These are phyloP conservation scores for Drosophila santomea DNA, from an alignment of 1,140 invertebrate genomes.

Conservation along the genomic window DNA sequence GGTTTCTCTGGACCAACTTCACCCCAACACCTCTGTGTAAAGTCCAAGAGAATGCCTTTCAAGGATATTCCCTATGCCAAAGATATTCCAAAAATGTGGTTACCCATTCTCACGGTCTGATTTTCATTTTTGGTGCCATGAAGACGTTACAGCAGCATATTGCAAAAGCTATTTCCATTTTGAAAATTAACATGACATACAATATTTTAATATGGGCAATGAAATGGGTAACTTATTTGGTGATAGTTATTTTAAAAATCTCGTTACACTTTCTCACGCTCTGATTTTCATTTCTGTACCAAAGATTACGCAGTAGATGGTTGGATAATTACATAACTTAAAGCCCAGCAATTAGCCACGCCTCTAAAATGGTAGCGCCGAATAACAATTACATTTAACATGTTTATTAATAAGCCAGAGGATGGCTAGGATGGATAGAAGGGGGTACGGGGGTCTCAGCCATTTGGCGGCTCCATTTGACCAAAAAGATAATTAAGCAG, in stretches of 20 bases:
- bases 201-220: background rate
- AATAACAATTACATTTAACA: slow-evolving; percentile 61
- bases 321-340: slow-evolving; percentile 28
- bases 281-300: slow-evolving; percentile 14
- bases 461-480: slow-evolving; percentile 49
- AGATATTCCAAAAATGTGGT: slow-evolving; percentile 15
- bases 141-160: background rate
- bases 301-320: slow-evolving; percentile 12
- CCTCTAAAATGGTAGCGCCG: slow-evolving; percentile 37
- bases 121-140: slow-evolving; percentile 11
- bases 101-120: slow-evolving; percentile 46
- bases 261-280: slow-evolving; percentile 44
- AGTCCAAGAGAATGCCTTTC: slow-evolving; percentile 29
- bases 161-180: background rate
- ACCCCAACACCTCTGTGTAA: slow-evolving; percentile 34
- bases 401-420: slow-evolving; percentile 60
- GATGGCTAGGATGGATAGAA: background rate
- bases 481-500: slow-evolving; percentile 52
- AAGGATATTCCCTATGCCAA: slow-evolving; percentile 26
- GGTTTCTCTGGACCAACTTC: slow-evolving; percentile 36
- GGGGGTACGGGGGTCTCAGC: background rate
- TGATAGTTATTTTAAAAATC: background rate
- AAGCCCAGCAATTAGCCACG: slow-evolving; percentile 27
- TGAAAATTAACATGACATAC: slow-evolving; percentile 1
- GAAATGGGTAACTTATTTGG: background rate